Evolutionary conservation across 2,797 vertebrate genomes (phyloP), one percentile per base, ranked within the genome.

Genomic region (Poecilia gillii): DNA sequence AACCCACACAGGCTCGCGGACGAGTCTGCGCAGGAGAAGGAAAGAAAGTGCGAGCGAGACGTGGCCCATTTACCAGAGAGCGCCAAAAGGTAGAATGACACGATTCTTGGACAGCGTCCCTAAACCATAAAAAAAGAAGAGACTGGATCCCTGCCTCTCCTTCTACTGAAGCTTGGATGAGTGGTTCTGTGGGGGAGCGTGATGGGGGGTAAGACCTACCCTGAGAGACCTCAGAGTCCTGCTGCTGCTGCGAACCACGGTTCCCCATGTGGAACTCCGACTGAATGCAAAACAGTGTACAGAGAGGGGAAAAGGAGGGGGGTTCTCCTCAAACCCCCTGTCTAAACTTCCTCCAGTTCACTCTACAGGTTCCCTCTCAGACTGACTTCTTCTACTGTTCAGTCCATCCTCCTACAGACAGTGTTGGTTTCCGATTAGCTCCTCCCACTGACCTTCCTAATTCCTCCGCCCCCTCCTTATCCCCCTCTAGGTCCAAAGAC

Each of bases 221-320:
- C 87, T 94, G 85, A 84, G 91, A 84, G 83, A 94, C 95, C 87
- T 94, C 86, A 84, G 92, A 83, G 83, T 89, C 88, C 75, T 88
- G 82, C 88, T 91, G 85, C 88, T 92, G 90, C 82, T 81, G 90
- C 90, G 95, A 96, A 64, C 85, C 92, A 57, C 87, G 93, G 74
- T 95, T 96, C 75, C 96, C 96, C 96, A 96, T 96, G 86, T 57
- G 72, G 81, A 88, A 79, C 18, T 57, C 14, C 77, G 76, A 68
- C 79, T 62, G 53, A 84, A 76, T 25, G 76, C 64, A 73, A 78
- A 81, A 77, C 71, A 82, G 66, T 23, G 64, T 23, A n/a, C 13
- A 18, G 66, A 75, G 25, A 41, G 59, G 84, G 12, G 4, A 25
- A 76, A 88, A 80, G 83, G 84, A 72, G 85, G 87, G 86, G 87